Percentiles rank a stretch among this genome's conserved stretches.
These are phyloP conservation scores for Pristiophorus japonicus DNA, from an alignment of 2,113 vertebrate genomes.

Conservation along the genomic window DNA sequence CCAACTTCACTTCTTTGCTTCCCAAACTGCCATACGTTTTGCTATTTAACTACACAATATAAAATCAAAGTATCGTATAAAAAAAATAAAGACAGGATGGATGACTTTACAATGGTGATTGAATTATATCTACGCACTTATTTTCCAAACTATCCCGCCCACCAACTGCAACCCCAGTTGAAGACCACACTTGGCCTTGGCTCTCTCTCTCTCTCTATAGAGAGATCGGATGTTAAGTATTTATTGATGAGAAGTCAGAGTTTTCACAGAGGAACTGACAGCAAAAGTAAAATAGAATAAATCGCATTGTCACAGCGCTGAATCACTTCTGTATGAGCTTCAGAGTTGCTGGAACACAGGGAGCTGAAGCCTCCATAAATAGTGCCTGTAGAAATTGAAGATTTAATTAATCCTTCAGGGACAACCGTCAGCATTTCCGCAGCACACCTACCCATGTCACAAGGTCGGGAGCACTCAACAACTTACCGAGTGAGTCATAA, in stretches of 20 bases:
- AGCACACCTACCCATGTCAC: background rate
- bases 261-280: background rate
- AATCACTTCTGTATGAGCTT: background rate
- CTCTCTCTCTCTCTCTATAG: background rate
- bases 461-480: background rate
- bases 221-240: background rate
- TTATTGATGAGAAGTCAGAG: background rate
- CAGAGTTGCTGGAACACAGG: background rate
- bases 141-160: background rate
- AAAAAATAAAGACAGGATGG: background rate
- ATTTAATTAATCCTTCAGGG: slow-evolving; percentile 26
- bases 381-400: background rate
- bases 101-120: background rate
- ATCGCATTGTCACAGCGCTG: background rate
- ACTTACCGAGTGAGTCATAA: background rate
- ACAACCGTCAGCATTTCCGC: background rate
- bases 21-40: too few species aligned
- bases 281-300: background rate
- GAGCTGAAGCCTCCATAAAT: background rate
- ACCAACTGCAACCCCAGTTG: background rate
- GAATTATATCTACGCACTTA: background rate
- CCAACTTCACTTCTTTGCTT: background rate
- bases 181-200: background rate
- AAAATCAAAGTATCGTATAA: background rate
- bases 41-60: background rate